Conservation (phyloP, 2,113 vertebrate genomes). For the Upupa epops region DNA sequence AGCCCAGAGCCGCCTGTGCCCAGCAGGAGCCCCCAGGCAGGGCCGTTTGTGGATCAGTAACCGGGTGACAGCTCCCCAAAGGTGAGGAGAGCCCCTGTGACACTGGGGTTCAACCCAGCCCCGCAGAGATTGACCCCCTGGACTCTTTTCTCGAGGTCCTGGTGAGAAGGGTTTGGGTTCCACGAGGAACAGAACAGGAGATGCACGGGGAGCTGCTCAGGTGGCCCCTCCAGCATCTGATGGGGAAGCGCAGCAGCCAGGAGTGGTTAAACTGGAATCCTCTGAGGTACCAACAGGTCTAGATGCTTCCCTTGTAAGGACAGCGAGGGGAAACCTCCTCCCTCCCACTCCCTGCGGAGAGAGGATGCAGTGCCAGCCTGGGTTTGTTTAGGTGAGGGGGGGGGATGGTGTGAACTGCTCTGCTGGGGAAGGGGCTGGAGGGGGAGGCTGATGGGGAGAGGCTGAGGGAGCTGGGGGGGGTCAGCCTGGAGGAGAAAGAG, state of each 20-base stretch:
- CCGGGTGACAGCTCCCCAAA: neutral
- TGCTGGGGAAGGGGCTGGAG: too few species aligned
- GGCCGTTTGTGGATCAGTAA: neutral
- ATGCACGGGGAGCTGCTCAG: neutral
- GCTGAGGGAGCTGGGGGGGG: too few species aligned
- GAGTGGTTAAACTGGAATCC: neutral
- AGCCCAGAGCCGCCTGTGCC: neutral
- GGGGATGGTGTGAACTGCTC: too few species aligned
- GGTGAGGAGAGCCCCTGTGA: rapidly evolving
- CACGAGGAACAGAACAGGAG: neutral
- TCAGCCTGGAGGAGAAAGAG: too few species aligned
- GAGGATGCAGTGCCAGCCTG: neutral
- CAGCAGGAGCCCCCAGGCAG: too few species aligned
- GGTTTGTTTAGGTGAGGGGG: conserved; percentile 15
- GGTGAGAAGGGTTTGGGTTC: neutral
- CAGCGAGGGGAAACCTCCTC: neutral
- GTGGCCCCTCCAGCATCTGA: neutral
- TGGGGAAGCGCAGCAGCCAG: neutral
- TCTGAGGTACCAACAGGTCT: neutral
- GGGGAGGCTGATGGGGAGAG: too few species aligned
- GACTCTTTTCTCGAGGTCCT: neutral
- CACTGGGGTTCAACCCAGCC: neutral
- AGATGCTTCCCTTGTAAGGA: neutral
- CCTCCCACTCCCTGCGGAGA: neutral
- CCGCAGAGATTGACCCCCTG: rapidly evolving